Evolutionary conservation across 2,888 invertebrate genomes (phyloP), one percentile per base, ranked within the genome.

Genomic region (Gasteruption jaculator): DNA sequence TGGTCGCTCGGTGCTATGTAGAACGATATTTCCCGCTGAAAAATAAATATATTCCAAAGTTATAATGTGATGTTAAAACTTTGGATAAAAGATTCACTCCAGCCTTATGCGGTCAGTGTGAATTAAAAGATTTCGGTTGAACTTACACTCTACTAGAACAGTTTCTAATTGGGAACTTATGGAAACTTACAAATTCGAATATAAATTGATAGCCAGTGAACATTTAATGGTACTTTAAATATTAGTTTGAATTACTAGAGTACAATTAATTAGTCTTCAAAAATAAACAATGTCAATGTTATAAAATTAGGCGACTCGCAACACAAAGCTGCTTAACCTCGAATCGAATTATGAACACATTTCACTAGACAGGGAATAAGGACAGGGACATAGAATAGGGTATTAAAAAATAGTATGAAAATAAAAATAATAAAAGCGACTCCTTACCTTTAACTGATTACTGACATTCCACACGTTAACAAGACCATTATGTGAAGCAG

Each of bases 401-500:
- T 24, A 22, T 12, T 19, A 27, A 3, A 40, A 43, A 10, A 11
- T 11, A 26, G 16, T 36, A 5, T 10, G 15, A 24, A 30, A 31
- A 22, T 11, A 14, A 26, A 16, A 16, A 15, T 27, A 24, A 11
- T 15, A 26, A 20, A 33, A 12, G 30, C n/a, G n/a, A n/a, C n/a
- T n/a, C n/a, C 38, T 52, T 63, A 76, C 78, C 71, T 69, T 69
- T 32, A 90, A 75, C 57, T 89, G 86, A 41, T 86, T 83, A 49
- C 84, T 82, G 45, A 90, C 83, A 65, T 86, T 86, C 86, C 91
- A 93, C 21, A 94, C 79, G 49, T 83, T 85, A 50, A 93, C 80
- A 46, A 71, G 70, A 30, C 78, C 79, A 55, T 71, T 70, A 29
- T 67, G 56, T 26, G 76, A 74, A 34, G 74, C 73, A 24, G 78